These are phyloP conservation scores for Bombus haemorrhoidalis DNA, from an alignment of 1,140 invertebrate genomes.

Conservation along the genomic window DNA sequence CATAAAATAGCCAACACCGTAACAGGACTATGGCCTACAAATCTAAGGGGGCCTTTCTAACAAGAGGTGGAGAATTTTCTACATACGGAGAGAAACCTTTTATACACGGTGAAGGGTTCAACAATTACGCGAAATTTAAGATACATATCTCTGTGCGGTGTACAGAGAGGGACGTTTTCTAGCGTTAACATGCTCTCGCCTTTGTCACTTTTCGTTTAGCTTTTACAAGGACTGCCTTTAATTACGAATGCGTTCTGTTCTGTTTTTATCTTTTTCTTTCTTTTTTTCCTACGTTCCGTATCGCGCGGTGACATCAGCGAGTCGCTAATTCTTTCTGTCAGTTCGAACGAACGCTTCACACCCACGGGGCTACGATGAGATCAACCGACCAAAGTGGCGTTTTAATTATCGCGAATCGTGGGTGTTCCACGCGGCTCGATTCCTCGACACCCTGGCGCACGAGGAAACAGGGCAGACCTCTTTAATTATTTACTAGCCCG, in stretches of 20 bases:
- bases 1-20: background rate
- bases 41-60: background rate
- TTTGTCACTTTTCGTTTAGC: conserved; percentile 1
- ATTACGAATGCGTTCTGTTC: background rate
- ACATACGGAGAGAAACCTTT: background rate
- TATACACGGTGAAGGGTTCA: background rate
- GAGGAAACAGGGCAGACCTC: conserved; percentile 2
- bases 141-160: background rate
- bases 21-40: too few species aligned
- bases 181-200: background rate
- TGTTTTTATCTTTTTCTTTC: background rate
- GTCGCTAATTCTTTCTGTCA: conserved; percentile 21
- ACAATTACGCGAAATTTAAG: background rate
- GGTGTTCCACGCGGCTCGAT: conserved; percentile 39
- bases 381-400: conserved; percentile 24
- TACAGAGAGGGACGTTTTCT: background rate
- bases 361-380: conserved; percentile 36
- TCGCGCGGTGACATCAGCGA: conserved; percentile 38
- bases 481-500: conserved; percentile 23
- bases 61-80: background rate
- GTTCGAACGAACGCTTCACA: conserved; percentile 34
- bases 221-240: background rate
- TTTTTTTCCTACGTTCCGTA: background rate
- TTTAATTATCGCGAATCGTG: conserved; percentile 43
- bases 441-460: background rate